Conservation (phyloP, 1,140 invertebrate genomes). For the Wiebesia pumilae region DNA sequence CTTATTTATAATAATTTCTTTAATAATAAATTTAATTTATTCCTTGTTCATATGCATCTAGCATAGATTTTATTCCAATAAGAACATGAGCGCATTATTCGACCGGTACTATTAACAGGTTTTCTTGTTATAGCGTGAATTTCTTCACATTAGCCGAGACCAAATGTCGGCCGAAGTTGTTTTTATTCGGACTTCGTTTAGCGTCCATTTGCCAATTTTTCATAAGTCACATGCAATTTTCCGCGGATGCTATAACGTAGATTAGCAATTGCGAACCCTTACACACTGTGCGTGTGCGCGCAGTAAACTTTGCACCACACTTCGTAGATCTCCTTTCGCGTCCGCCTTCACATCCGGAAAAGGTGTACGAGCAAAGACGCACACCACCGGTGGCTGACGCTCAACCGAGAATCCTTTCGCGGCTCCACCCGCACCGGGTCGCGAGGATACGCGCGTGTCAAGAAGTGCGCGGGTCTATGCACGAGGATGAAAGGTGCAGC, state of each 20-base stretch:
- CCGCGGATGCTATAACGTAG: too few species aligned
- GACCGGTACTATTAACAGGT: not conserved
- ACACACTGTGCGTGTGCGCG: too few species aligned
- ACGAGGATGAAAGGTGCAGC: not conserved
- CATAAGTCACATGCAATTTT: not conserved
- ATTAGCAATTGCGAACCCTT: too few species aligned
- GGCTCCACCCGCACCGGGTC: not conserved
- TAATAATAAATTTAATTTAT: too few species aligned
- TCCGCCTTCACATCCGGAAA: not conserved
- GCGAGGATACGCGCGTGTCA: constrained; percentile 1
- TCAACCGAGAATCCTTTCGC: not conserved
- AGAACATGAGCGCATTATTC: not conserved
- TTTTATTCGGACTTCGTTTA: not conserved
- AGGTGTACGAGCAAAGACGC: not conserved
- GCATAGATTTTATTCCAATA: too few species aligned
- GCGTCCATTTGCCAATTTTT: not conserved
- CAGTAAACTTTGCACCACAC: not conserved
- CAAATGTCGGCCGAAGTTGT: not conserved
- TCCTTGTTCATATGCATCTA: too few species aligned
- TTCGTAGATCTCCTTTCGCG: not conserved
- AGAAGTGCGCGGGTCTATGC: not conserved
- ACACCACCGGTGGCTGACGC: not conserved
- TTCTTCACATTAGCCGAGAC: not conserved
- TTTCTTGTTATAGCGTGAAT: not conserved
- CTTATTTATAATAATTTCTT: too few species aligned